Base-by-base conservation (phyloP, 2,797 vertebrate genomes). In the Pyrocephalus nanus region DNA sequence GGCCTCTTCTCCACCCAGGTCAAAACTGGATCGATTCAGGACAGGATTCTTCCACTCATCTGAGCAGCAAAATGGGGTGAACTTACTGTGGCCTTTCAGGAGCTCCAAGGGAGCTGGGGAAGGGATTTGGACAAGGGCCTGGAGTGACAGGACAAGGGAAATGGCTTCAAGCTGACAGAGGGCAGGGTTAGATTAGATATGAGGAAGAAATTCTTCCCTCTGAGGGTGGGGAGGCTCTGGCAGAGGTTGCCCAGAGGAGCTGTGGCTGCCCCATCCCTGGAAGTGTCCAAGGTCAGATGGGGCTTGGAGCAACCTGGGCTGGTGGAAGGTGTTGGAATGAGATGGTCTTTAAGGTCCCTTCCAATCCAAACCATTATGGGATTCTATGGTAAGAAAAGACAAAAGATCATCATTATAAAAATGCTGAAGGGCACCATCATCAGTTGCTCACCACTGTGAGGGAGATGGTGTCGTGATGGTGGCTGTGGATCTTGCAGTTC, bases 81-180 rank as follows among this genome's bases (percentile, higher is more conserved):
- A 43, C 1, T 69, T 14, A 2, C 0, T 15, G 43, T 1, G 42
- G 43, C 14, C 3, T 76, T 64, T 15, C 3, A 0, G 5, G 9
- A 25, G 20, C 8, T 29, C 19, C 7, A 12, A 1, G 53, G 69
- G 12, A 36, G 40, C 21, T 42, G 55, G 22, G 23, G 1, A 61
- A 16, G 27, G n/a, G 23, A 12, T 38, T 76, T 64, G 8, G 8
- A 11, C 38, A 4, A 38, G 7, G 7, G 7, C 40, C 40, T 43
- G 40, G 61, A 43, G 61, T 32, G n/a, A 20, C 21, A 71, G 51
- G 10, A 53, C 7, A 1, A 40, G 7, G 8, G 11, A 57, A 43
- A 38, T 7, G 32, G 13, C 23, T 58, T 51, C 43, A 71, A 1
- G 16, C 1, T 30, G n/a, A 7, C 15, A 13, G 4, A n/a, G 20